Evolutionary conservation across 64 coral and sea anemone species (phyloP).

Genomic region (Astreopora myriophthalma): DNA sequence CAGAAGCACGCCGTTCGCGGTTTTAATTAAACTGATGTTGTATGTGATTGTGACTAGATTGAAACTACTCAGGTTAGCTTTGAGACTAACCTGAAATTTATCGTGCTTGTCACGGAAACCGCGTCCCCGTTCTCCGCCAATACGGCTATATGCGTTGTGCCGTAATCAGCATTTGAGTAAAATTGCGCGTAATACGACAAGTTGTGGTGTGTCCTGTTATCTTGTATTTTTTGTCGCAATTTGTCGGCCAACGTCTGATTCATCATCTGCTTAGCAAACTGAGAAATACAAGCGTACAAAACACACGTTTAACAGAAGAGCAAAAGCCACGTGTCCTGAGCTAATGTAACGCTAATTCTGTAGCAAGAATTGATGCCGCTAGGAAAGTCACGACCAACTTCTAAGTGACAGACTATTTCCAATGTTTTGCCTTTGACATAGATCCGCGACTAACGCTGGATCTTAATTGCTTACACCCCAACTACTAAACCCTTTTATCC

Average conservation of each 20-base stretch:
- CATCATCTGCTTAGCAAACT: neutral
- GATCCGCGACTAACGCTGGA: no score
- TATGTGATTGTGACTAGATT: no score
- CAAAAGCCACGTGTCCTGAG: neutral
- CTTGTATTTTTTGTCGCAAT: slow-evolving; percentile 66
- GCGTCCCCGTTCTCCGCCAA: slow-evolving; percentile 77
- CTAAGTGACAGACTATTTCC: no score
- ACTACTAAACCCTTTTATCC: no score
- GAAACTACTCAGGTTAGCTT: neutral
- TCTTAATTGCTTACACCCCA: no score
- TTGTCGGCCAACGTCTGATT: neutral
- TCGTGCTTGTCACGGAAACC: slow-evolving; percentile 73
- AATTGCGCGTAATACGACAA: slow-evolving; percentile 66
- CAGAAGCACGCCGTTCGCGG: no score
- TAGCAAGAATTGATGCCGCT: no score
- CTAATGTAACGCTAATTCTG: neutral
- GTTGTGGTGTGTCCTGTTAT: slow-evolving; percentile 53
- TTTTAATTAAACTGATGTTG: no score
- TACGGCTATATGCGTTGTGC: slow-evolving; percentile 78
- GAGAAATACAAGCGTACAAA: neutral
- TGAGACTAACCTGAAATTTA: slow-evolving; percentile 62
- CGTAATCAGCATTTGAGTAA: slow-evolving; percentile 56
- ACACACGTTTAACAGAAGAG: neutral
- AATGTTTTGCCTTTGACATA: no score
- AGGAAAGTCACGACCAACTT: no score